Evolutionary conservation across 2,888 invertebrate genomes (phyloP).

Genomic region (Pristionchus maxplancki): DNA sequence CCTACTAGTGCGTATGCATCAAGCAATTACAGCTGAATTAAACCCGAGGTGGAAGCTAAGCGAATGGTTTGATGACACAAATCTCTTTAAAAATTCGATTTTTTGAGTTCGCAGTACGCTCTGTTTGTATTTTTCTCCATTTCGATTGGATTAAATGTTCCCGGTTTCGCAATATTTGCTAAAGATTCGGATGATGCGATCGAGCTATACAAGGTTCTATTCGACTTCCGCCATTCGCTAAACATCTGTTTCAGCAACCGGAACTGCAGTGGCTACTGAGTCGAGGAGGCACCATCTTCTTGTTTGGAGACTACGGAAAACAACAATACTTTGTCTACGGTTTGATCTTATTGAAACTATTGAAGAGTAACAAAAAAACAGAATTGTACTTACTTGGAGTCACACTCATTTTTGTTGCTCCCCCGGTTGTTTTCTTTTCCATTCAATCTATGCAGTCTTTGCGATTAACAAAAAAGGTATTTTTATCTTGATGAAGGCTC

Average conservation of each 20-base stretch:
- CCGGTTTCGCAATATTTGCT: neutral
- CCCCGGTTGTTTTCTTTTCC: neutral
- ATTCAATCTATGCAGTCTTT: neutral
- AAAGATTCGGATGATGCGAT: neutral
- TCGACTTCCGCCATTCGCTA: neutral
- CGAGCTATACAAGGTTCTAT: neutral
- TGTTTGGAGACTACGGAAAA: neutral
- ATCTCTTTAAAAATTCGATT: neutral
- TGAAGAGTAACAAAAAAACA: neutral
- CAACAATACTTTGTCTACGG: neutral
- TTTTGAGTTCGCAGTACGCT: neutral
- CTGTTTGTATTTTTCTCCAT: neutral
- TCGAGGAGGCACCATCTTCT: neutral
- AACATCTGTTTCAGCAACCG: neutral
- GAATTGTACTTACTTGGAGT: neutral
- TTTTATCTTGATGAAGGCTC: neutral
- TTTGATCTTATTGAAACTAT: neutral
- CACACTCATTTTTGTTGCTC: neutral
- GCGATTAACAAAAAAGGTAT: neutral
- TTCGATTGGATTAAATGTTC: neutral
- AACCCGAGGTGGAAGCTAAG: neutral
- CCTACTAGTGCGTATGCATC: neutral
- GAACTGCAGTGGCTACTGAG: neutral
- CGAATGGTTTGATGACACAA: neutral
- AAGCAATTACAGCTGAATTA: neutral